Evolutionary conservation across 2,113 vertebrate genomes (phyloP), one percentile per base, ranked within the genome.

Genomic region (Brachyistius frenatus): DNA sequence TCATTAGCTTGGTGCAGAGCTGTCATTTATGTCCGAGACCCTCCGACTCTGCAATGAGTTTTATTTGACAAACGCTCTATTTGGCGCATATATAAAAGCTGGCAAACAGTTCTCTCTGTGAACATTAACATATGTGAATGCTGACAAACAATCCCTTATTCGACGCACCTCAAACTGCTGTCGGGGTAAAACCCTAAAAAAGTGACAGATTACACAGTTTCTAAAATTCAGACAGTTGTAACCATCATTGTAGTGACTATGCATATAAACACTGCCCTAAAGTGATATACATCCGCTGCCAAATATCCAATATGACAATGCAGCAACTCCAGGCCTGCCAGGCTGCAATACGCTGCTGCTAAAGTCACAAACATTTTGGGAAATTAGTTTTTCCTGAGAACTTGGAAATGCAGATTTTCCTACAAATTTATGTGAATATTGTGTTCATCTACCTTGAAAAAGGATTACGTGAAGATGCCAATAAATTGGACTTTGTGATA

Each of bases 401-500:
- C 54, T 78, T 36, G 46, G 44, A 80, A 79, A 81, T 73, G 86
- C 78, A 89, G 67, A 83, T 88, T 77, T 84, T 85, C 65, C 87
- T 87, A 76, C 58, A 85, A 64, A 84, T 80, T 77, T 56, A 78
- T 78, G 58, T 39, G 74, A 58, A 54, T 74, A 86, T 86, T 67
- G 68, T 88, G 73, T 52, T 78, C 79, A 65, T 62, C 80, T 47
- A 33, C 78, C 86, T 58, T 79, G 65, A 63, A 88, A 63, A 88
- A 57, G 41, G 78, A 78, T 86, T 62, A 81, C 78, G 71, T 65
- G 81, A 86, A 44, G 53, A 71, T 58, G 58, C 66, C 66, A 83
- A 85, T 89, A 72, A 83, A 91, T 81, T 75, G 66, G 58, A 78
- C 68, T 81, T 67, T 66, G 74, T 66, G 76, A 86, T 80, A 73